Base-by-base conservation (phyloP, 1,140 invertebrate species). In the Aphelenchoides fujianensis region DNA sequence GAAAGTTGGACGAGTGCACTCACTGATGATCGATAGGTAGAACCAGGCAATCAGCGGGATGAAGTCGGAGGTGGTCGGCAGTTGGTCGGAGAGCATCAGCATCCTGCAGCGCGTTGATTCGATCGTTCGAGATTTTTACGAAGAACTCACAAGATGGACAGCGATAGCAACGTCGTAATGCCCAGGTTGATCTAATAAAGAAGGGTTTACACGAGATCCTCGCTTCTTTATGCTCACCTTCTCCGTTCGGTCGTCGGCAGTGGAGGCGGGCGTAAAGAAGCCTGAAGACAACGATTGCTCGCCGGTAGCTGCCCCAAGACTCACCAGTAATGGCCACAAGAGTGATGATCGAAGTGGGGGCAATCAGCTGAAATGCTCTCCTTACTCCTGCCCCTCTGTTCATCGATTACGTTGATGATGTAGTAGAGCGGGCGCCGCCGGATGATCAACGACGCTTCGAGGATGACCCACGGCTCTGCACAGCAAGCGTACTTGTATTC, bases 401-500 rank as follows among this genome's bases (percentile, higher is more conserved):
- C n/a, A n/a, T n/a, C n/a, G n/a, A n/a, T n/a, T n/a, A n/a, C n/a
- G 57, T 81, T 81, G 1, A 81, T 77, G 12, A 81, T 53, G 54
- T 81, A 81, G 54, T 81, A 82, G 27, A 81, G 74, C 16, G 79
- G 79, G 70, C 80, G 79, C 19, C 79, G 68, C 30, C 79, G 73
- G 32, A 80, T 79, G 1, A 80, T 74, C 31, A 80, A 66, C 35
- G 75, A 78, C 1, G 79, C 82, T 73, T 77, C 72, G 34, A 82
- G 34, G 61, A 67, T 66, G 2, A 66, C 63, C 81, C 81, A 83
- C 27, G 81, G 81, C 70, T 83, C 82, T 7, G 80, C 67, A 63
- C 81, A 83, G 61, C 81, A 83, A 1, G 81, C 81, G 70, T 84
- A 83, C 62, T 84, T 84, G 63, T 83, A 84, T 76, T 83, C 81